These are phyloP conservation scores for Fragum whitleyi DNA, from an alignment of 2,888 invertebrate species.

Conservation along the genomic window DNA sequence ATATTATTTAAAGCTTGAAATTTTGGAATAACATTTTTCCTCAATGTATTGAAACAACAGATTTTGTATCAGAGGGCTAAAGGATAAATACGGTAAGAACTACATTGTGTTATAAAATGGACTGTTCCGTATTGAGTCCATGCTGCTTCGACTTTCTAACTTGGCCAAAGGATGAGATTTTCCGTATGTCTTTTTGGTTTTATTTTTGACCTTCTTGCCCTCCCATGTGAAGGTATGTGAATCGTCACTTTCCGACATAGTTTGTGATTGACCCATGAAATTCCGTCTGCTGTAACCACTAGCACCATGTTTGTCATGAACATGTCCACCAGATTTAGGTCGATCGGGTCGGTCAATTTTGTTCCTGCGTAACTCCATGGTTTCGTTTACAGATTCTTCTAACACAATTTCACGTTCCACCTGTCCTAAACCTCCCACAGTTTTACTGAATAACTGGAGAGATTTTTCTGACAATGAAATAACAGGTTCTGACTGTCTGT, in stretches of 20 bases:
- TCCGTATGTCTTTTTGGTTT: slow-evolving; percentile 90
- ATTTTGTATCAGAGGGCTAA: too few relatives aligned
- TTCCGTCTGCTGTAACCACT: slow-evolving; percentile 2
- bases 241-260: slow-evolving; percentile 43
- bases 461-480: slow-evolving; percentile 47
- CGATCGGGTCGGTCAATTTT: slow-evolving; percentile 2
- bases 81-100: too few relatives aligned
- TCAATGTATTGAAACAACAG: too few relatives aligned
- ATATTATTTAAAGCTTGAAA: too few relatives aligned
- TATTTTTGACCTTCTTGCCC: slow-evolving; percentile 61
- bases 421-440: slow-evolving; percentile 21
- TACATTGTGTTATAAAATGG: slow-evolving; percentile 79
- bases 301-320: slow-evolving; percentile 7
- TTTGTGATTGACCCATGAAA: slow-evolving; percentile 40
- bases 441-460: slow-evolving; percentile 40
- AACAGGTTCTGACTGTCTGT: slow-evolving; percentile 55
- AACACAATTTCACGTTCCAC: slow-evolving; percentile 21
- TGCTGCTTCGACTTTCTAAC: slow-evolving; percentile 85
- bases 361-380: neutral
- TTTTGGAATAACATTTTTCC: too few relatives aligned
- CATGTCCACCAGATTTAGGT: slow-evolving; percentile 41
- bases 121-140: slow-evolving; percentile 53
- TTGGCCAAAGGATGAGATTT: slow-evolving; percentile 96
- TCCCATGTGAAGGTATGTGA: slow-evolving; percentile 56
- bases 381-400: slow-evolving; percentile 14